These are phyloP conservation scores for Thalassoma bifasciatum DNA, from an alignment of 2,113 vertebrate genomes.

Conservation along the genomic window DNA sequence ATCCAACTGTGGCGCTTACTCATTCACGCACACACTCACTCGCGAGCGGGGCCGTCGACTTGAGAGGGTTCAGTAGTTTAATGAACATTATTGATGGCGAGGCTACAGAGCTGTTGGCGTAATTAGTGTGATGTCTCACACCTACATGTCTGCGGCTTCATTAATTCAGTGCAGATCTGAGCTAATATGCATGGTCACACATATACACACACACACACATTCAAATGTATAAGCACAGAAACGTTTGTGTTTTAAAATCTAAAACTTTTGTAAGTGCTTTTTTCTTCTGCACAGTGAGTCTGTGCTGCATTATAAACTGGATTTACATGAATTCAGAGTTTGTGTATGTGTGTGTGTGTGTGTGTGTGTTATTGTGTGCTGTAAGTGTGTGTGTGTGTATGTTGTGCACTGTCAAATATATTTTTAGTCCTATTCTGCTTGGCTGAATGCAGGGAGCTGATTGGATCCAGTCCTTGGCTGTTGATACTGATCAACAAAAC, in stretches of 20 bases:
- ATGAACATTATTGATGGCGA: conserved; percentile 72
- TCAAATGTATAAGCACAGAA: conserved; percentile 7
- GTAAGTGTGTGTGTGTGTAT: background rate
- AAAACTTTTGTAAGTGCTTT: conserved; percentile 14
- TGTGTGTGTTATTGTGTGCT: background rate
- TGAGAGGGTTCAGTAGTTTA: conserved; percentile 68
- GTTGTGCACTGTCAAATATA: conserved; percentile 48
- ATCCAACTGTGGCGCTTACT: conserved; percentile 35
- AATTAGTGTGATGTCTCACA: conserved; percentile 71
- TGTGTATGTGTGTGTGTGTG: conserved; percentile 13
- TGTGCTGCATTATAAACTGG: conserved; percentile 37
- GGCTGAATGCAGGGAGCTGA: conserved; percentile 70
- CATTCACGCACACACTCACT: conserved; percentile 21
- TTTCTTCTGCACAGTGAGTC: background rate
- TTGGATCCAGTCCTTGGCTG: conserved; percentile 72
- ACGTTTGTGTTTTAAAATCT: conserved; percentile 37
- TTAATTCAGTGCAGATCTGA: conserved; percentile 52
- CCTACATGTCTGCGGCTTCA: conserved; percentile 66
- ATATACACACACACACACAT: background rate
- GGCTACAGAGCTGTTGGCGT: conserved; percentile 51
- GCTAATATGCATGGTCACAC: conserved; percentile 24
- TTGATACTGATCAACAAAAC: conserved; percentile 73
- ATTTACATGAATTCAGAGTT: conserved; percentile 27
- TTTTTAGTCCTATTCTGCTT: conserved; percentile 63
- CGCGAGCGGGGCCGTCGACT: conserved; percentile 23